These are phyloP conservation scores for Bimastos eiseni DNA, from an alignment of 2,888 invertebrate genomes.

Conservation along the genomic window DNA sequence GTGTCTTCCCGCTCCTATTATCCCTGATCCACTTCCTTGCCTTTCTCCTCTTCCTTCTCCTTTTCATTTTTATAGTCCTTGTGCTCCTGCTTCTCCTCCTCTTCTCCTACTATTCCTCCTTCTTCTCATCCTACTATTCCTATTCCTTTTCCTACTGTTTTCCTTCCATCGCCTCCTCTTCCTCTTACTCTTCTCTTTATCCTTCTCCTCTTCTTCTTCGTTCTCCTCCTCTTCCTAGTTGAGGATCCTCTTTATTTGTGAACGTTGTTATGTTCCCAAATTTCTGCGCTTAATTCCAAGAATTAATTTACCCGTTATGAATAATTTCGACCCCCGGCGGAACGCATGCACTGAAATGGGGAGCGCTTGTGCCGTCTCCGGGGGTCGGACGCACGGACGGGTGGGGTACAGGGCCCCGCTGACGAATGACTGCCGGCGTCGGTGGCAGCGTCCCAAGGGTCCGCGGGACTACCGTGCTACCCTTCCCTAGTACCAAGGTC, in stretches of 20 bases:
- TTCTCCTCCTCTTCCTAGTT: background rate
- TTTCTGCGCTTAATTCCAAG: background rate
- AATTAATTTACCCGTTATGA: slow-evolving; percentile 17
- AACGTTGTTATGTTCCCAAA: background rate
- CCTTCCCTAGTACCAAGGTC: background rate
- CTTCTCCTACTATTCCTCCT: background rate
- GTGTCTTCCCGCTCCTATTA: background rate
- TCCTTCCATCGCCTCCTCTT: background rate
- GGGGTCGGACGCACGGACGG: background rate
- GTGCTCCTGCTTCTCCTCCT: background rate
- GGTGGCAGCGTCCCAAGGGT: background rate
- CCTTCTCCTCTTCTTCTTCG: background rate
- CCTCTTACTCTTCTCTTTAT: background rate
- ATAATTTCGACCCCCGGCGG: slow-evolving; percentile 16
- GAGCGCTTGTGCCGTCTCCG: background rate
- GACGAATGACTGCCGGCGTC: background rate
- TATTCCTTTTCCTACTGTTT: background rate
- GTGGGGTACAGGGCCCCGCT: background rate
- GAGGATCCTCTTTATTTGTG: background rate
- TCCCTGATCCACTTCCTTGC: background rate
- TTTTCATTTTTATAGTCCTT: background rate
- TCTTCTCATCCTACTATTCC: background rate
- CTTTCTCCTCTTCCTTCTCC: background rate
- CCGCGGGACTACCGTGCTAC: background rate
- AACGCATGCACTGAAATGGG: background rate